Evolutionary conservation across 2,888 invertebrate species (phyloP).

Genomic region (Cloeon dipterum): DNA sequence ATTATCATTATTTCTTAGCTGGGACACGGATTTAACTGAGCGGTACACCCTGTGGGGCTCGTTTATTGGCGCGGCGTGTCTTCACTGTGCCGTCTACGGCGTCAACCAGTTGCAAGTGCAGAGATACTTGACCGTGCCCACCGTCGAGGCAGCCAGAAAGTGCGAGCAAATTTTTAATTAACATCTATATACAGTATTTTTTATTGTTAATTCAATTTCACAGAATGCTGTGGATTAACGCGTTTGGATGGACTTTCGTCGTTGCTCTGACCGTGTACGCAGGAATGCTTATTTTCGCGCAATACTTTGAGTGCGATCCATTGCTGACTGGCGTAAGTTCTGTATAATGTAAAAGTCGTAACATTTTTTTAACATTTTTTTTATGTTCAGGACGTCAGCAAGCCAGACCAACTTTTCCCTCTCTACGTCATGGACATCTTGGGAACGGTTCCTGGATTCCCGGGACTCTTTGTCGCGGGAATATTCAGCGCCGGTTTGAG

Average conservation of each 20-base stretch:
- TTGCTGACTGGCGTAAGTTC: conserved; percentile 17
- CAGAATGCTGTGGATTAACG: conserved; percentile 16
- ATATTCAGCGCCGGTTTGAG: conserved; percentile 30
- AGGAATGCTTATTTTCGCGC: conserved; percentile 24
- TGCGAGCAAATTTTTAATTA: conserved; percentile 8
- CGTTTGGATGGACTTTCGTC: conserved; percentile 13
- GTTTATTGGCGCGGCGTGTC: conserved; percentile 18
- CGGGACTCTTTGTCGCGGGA: conserved; percentile 29
- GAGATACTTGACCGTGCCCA: conserved; percentile 20
- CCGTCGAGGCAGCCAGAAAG: conserved; percentile 18
- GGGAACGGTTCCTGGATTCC: conserved; percentile 21
- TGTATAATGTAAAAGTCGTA: not conserved
- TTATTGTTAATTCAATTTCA: not conserved
- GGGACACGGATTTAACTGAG: conserved; percentile 18
- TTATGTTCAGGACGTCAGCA: conserved; percentile 12
- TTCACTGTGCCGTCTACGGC: conserved; percentile 17
- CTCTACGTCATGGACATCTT: conserved; percentile 27
- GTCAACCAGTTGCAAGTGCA: conserved; percentile 26
- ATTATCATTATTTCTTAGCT: conserved; percentile 15
- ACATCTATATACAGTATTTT: not conserved
- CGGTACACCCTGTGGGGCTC: conserved; percentile 22
- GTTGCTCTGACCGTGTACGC: conserved; percentile 13
- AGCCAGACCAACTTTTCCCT: conserved; percentile 21
- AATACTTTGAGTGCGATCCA: conserved; percentile 25
- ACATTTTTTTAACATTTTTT: no score